These are phyloP conservation scores for Atherinomorus stipes DNA, from an alignment of 2,113 vertebrate genomes.

Conservation along the genomic window DNA sequence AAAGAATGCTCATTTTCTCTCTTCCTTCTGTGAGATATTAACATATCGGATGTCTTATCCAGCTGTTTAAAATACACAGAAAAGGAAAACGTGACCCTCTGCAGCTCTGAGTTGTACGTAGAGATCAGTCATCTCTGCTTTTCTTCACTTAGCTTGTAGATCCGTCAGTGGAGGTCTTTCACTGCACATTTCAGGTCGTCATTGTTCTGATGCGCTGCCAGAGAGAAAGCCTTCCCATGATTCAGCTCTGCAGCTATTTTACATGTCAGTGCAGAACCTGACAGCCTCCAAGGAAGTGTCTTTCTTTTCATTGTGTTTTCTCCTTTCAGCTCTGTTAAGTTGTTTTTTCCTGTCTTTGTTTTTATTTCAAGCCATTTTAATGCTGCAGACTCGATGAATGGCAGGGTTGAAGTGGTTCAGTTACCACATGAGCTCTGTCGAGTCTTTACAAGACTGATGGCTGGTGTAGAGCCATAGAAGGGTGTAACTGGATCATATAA, in stretches of 20 bases:
- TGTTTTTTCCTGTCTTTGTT: not conserved
- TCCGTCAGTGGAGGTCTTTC: not conserved
- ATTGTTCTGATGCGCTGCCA: not conserved
- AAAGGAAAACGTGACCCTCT: not conserved
- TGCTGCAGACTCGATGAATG: conserved; percentile 12
- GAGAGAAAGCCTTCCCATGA: not conserved
- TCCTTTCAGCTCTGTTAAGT: not conserved
- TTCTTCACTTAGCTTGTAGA: not conserved
- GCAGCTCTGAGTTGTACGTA: not conserved
- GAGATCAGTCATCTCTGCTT: not conserved
- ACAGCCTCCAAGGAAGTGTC: no score
- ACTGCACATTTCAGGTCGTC: not conserved
- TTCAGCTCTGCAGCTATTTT: not conserved
- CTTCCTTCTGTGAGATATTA: not conserved
- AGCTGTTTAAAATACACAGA: conserved; percentile 3
- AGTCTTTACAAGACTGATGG: not conserved
- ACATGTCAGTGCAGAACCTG: not conserved
- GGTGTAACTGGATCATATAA: not conserved
- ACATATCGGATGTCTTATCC: not conserved
- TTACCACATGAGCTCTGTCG: conserved; percentile 2
- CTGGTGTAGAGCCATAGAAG: not conserved
- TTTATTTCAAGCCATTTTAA: not conserved
- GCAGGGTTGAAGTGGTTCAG: not conserved
- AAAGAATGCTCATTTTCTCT: no score
- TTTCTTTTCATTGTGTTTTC: conserved; percentile 14